phyloP scores from a whole-genome alignment of 2,888 invertebrate species.

The Rosalia funebris region DNA sequence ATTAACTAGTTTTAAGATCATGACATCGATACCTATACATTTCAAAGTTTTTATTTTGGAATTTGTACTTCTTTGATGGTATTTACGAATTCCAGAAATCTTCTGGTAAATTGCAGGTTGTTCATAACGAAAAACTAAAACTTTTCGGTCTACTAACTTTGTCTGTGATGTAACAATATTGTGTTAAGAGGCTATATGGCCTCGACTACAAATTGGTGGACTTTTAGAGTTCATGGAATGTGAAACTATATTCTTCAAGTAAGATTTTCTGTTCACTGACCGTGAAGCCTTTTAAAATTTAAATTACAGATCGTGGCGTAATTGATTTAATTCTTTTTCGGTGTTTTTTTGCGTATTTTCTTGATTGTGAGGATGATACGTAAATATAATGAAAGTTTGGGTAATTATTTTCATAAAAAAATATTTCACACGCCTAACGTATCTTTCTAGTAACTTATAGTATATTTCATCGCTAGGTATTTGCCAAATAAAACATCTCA shows the following conservation, averaged over 20 bases:
- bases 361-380: background rate
- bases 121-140: background rate
- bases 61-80: background rate
- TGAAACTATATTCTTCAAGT: background rate
- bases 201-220: background rate
- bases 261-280: background rate
- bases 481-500: too few species aligned
- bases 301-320: background rate
- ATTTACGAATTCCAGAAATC: background rate
- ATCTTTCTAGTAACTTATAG: too few species aligned
- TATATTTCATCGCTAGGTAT: too few species aligned
- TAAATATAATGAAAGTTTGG: background rate
- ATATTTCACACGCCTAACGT: too few species aligned
- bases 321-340: background rate
- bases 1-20: too few species aligned
- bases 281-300: conserved; percentile 3
- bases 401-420: background rate
- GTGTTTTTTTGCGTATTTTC: background rate
- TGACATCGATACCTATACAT: background rate
- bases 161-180: background rate
- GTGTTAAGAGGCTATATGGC: background rate
- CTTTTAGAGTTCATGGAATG: conserved; percentile 1
- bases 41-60: background rate
- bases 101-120: background rate
- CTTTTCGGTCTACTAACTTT: conserved; percentile 1